These are phyloP conservation scores for Gouania willdenowi DNA, from an alignment of 2,797 vertebrate genomes.

Conservation along the genomic window DNA sequence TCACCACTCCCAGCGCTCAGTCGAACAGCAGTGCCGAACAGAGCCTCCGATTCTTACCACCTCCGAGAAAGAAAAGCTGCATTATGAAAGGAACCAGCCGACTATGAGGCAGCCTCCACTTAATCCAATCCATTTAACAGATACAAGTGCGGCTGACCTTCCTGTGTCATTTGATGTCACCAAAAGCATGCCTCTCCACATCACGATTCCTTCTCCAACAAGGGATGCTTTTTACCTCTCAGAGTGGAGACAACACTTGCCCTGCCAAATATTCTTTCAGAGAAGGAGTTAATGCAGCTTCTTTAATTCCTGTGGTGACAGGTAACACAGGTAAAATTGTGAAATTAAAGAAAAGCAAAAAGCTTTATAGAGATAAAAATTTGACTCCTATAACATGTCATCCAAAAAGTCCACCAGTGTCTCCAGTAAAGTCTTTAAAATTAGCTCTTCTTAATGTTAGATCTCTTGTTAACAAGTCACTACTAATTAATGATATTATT, in stretches of 20 bases:
- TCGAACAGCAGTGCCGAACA: conserved; percentile 51
- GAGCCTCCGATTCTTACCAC: conserved; percentile 54
- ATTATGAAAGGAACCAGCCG: conserved; percentile 70
- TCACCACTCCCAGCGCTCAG: conserved; percentile 60
- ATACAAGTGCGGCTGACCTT: conserved; percentile 78
- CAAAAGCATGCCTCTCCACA: conserved; percentile 66
- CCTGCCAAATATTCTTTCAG: conserved; percentile 71
- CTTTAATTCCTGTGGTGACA: no score
- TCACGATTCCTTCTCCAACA: conserved; percentile 68
- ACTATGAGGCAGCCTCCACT: conserved; percentile 69
- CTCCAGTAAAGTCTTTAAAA: no score
- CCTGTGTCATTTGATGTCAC: conserved; percentile 73
- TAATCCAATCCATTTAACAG: conserved; percentile 78
- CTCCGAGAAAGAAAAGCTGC: conserved; percentile 67
- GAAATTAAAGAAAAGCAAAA: no score
- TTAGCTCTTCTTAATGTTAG: no score
- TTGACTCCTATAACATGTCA: no score
- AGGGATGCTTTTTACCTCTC: conserved; percentile 64
- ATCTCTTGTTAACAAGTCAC: no score
- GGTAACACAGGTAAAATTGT: no score
- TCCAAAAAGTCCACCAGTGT: no score
- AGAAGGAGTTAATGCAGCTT: no score
- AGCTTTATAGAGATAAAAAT: no score
- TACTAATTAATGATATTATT: no score
- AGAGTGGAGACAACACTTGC: conserved; percentile 66